Base-by-base conservation (phyloP, 92 coral and sea anemone genomes). In the Palythoa grandiflora region DNA sequence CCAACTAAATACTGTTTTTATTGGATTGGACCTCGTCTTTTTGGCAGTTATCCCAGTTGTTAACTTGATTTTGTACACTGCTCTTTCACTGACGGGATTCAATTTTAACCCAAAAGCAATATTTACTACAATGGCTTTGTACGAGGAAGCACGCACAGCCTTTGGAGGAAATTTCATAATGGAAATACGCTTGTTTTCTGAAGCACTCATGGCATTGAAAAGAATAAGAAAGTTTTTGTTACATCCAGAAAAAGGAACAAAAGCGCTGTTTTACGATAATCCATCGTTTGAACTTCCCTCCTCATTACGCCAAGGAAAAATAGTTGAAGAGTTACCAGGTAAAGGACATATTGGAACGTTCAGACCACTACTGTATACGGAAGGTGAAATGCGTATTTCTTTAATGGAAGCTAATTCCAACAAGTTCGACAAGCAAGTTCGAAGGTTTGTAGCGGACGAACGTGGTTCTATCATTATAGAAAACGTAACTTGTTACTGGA, bases 61-160 rank as follows among this genome's bases (percentile, higher is more conserved):
- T 14, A 77, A 55, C 14, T 77, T 77, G 65, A 77, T 77, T 51
- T 39, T 77, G 40, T 77, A 21, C 36, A 52, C 83, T 14, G 52
- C 83, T 4, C 14, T 77, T 38, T 77, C 66, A 3, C 0, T 77
- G 44, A 77, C 35, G 5, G 83, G 68, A 19, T 52, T 15, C 13
- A 16, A 77, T n/a, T 77, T 77, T 21, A 77, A 28, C 44, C 83
- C 83, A 38, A 61, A 77, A 55, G 52, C 68, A 35, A 52, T 77
- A 7, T 77, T 77, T 53, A 77, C 83, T 50, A 21, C 48, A 21
- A 5, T 77, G 83, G 83, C 68, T 50, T 59, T 77, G 6, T 77
- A 52, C 52, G 66, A 77, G 0, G 83, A 77, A 15, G 68, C 83
- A 28, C 66, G 83, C 9, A 21, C 1, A 12, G 21, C 44, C 36